Base-by-base conservation (phyloP, 2,113 vertebrate species). In the Ovis canadensis region DNA sequence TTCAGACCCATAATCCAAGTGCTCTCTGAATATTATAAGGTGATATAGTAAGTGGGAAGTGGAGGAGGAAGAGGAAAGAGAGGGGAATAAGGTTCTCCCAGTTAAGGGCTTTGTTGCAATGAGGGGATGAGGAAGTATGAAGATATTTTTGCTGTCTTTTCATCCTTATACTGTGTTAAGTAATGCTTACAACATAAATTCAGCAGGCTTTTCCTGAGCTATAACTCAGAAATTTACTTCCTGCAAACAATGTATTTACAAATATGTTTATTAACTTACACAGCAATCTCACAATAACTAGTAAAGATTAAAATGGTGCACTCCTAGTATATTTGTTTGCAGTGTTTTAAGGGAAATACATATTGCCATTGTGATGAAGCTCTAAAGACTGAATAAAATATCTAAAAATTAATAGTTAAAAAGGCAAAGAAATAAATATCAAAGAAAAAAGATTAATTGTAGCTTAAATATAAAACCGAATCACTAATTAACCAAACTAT, bases 381-480 rank as follows among this genome's bases (percentile, higher is more conserved):
- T 98, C 98, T 98, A 98, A 77, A 97, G 98, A 98, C 92, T 93
- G 91, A 95, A 98, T 96, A 50, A 97, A 98, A 96, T 25, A 98
- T 97, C 97, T 98, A 98, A 98, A 98, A 98, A 60, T 71, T 90
- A 91, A 85, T 7, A 88, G 78, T 96, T 97, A 36, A 99, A 81
- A 98, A 98, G 94, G 98, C 96, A 62, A 93, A 99, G 98, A 99
- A 99, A 99, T 99, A 99, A 99, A 99, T 99, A 98, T 99, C 95
- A 99, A 97, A 99, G 98, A 98, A 98, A 97, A 97, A 98, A 48
- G 92, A 98, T 99, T 99, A 99, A 99, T 98, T 98, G 98, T 98
- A 99, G 98, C 98, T 99, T 98, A 98, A 99, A 98, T 98, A 98
- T 98, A 98, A 99, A 99, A 98, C 98, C 98, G 98, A 97, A 98